Base-by-base conservation (phyloP, 2,888 invertebrate species). In the Eubasilissa splendida region DNA sequence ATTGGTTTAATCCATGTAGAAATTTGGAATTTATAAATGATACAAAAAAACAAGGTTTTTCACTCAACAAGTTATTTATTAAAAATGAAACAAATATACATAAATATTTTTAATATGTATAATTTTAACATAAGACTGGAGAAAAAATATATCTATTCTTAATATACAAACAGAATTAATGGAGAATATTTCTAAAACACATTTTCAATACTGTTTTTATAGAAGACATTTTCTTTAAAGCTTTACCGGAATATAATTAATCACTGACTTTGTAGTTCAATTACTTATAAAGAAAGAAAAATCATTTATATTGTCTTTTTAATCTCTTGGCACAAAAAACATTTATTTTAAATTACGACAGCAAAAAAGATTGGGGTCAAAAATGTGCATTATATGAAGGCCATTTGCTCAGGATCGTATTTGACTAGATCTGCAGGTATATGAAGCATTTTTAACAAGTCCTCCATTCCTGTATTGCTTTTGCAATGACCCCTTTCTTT, bases 321-420 rank as follows among this genome's bases (percentile, higher is more conserved):
- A n/a, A 58, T 58, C 11, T 8, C 58, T n/a, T 58, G 11, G 58
- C n/a, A n/a, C 58, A 8, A 8, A n/a, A 58, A 58, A 58, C 4
- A 58, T 8, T n/a, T n/a, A 58, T n/a, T 58, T 9, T 4, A 58
- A 58, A 58, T 58, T 2, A n/a, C 9, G 58, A n/a, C 4, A 58
- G 4, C n/a, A 4, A 4, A n/a, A 58, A 58, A 58, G 58, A 8
- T 58, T 58, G 7, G 42, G 42, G 7, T 42, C 42, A 42, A 42
- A 42, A 42, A 42, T 42, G 7, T 68, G 14, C 10, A 52, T 59
- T 76, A 80, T 73, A 85, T 85, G 85, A 91, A 91, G 83, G 87
- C 88, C 84, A 91, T 90, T 85, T 89, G 88, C 56, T 91, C 91
- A 0, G 87, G 86, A 84, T 91, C 89, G 86, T 91, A 92, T 0